phyloP scores from a whole-genome alignment of 2,888 invertebrate genomes.

The Drosophila koepferae region DNA sequence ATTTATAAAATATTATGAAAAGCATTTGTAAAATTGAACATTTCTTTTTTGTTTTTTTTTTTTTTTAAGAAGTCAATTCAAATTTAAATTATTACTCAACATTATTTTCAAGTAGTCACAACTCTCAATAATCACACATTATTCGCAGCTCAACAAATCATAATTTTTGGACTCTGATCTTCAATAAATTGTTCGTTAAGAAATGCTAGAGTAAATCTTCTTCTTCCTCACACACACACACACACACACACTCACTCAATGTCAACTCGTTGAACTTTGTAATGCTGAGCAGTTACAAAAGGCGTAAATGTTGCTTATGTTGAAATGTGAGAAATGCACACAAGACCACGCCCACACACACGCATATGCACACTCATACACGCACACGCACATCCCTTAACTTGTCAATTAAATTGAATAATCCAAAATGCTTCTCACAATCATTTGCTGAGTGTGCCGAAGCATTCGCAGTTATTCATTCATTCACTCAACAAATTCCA shows the following conservation, averaged over 20 bases:
- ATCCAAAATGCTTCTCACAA: slow-evolving; percentile 71
- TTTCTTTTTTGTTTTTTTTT: neutral
- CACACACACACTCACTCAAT: slow-evolving; percentile 54
- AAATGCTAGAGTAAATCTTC: slow-evolving; percentile 8
- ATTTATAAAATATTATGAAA: neutral
- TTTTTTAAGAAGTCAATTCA: neutral
- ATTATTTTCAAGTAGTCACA: neutral
- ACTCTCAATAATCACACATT: neutral
- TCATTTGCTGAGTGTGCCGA: slow-evolving; percentile 51
- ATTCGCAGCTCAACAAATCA: neutral
- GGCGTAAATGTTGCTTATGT: slow-evolving; percentile 50
- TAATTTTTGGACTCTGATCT: neutral
- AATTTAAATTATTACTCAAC: neutral
- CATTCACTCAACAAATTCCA: slow-evolving; percentile 52
- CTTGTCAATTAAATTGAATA: slow-evolving; percentile 76
- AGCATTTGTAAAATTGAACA: neutral
- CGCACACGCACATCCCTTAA: slow-evolving; percentile 51
- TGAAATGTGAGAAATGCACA: slow-evolving; percentile 40
- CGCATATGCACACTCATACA: slow-evolving; percentile 14
- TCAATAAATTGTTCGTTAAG: slow-evolving; percentile 17
- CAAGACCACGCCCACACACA: slow-evolving; percentile 25
- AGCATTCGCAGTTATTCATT: slow-evolving; percentile 33
- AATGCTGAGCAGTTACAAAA: slow-evolving; percentile 40
- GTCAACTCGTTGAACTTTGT: slow-evolving; percentile 69
- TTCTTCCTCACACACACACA: slow-evolving; percentile 6